Evolutionary conservation across 2,113 vertebrate genomes (phyloP).

Genomic region (Passer domesticus): DNA sequence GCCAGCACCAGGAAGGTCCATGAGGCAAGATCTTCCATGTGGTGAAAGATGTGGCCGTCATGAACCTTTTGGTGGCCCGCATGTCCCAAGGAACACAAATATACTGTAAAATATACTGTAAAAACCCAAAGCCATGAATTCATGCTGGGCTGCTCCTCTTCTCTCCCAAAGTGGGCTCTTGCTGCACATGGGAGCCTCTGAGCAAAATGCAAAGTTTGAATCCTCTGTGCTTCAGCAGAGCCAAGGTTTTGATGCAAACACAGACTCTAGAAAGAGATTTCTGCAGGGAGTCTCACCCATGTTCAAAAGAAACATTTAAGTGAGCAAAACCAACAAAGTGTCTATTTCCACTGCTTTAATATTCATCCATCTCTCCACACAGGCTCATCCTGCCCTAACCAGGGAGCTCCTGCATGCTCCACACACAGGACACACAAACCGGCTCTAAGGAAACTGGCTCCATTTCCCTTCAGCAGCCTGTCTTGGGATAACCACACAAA

Average conservation of each 20-base stretch:
- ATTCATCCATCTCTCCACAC: too few species aligned
- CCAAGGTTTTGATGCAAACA: not conserved
- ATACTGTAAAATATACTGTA: not conserved
- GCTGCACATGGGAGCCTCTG: fast-evolving
- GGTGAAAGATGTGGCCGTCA: fast-evolving
- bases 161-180: fast-evolving
- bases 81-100: not conserved
- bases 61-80: fast-evolving
- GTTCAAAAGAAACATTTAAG: not conserved
- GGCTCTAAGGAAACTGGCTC: not conserved
- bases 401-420: not conserved
- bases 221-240: not conserved
- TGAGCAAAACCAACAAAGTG: not conserved
- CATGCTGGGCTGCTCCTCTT: not conserved
- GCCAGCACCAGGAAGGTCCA: not conserved
- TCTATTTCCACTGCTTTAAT: not conserved
- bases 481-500: not conserved
- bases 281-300: not conserved
- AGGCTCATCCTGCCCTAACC: not conserved
- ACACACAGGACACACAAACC: fast-evolving
- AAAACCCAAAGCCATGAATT: not conserved
- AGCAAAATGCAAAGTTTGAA: not conserved
- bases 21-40: fast-evolving
- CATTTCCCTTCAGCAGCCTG: not conserved
- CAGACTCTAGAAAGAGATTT: not conserved